These are phyloP conservation scores for Vidua chalybeata DNA, from an alignment of 2,113 vertebrate species.

Conservation along the genomic window DNA sequence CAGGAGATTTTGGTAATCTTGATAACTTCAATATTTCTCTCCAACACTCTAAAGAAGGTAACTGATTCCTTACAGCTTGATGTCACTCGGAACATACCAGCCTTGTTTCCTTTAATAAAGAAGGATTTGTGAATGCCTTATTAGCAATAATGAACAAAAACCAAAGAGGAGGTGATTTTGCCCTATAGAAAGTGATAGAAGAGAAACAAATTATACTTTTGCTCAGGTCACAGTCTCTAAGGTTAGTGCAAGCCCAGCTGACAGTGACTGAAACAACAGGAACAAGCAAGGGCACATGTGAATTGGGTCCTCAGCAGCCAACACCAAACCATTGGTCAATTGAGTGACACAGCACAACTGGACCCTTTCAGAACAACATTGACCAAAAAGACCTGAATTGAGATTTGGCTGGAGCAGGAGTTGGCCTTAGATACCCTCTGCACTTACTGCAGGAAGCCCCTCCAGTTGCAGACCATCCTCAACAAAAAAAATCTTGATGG, in stretches of 20 bases:
- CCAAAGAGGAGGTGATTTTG: neutral
- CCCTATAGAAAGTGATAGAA: neutral
- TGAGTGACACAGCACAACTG: neutral
- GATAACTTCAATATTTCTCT: neutral
- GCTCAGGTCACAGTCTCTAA: neutral
- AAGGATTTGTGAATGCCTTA: neutral
- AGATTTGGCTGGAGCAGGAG: neutral
- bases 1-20: neutral
- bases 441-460: neutral
- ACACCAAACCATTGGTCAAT: neutral
- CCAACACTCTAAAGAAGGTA: neutral
- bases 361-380: neutral
- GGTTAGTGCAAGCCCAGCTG: neutral
- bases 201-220: neutral
- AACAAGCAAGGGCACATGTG: neutral
- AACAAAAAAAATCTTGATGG: neutral
- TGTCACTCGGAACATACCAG: neutral
- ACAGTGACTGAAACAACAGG: neutral
- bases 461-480: neutral
- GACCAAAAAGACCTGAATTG: neutral
- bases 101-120: neutral
- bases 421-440: neutral
- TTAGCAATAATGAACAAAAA: neutral
- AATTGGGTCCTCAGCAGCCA: neutral
- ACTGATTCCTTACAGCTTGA: neutral